phyloP scores from a whole-genome alignment of 1,140 invertebrate species.

The Drosophila auraria region DNA sequence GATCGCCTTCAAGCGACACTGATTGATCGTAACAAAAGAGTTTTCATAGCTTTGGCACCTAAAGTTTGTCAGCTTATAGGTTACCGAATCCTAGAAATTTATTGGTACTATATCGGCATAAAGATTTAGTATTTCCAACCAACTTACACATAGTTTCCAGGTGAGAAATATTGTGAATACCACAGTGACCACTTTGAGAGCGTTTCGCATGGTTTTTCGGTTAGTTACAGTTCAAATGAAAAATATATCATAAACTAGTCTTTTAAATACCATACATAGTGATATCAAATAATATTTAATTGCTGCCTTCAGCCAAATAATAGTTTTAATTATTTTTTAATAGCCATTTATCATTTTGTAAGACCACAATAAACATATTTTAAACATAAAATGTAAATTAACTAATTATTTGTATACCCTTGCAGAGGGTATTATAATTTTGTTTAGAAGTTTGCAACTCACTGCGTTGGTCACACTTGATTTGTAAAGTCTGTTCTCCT shows the following conservation, averaged over 20 bases:
- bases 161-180: slow-evolving; percentile 1
- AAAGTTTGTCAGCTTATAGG: slow-evolving; percentile 15
- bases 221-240: not conserved
- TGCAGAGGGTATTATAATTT: too few relatives aligned
- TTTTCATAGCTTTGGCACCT: not conserved
- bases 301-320: not conserved
- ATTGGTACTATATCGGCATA: not conserved
- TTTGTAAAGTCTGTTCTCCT: too few relatives aligned
- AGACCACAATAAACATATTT: not conserved
- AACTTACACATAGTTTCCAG: slow-evolving; percentile 13
- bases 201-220: not conserved
- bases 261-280: not conserved
- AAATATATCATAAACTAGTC: not conserved
- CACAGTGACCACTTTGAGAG: not conserved
- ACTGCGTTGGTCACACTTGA: too few relatives aligned
- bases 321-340: not conserved
- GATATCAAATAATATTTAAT: not conserved
- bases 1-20: slow-evolving; percentile 26
- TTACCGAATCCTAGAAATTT: not conserved
- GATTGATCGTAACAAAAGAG: slow-evolving; percentile 20
- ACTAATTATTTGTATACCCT: too few relatives aligned
- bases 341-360: not conserved
- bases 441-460: too few relatives aligned
- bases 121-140: too few relatives aligned
- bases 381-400: too few relatives aligned